Evolutionary conservation across 2,113 vertebrate genomes (phyloP).

Genomic region (Atherinomorus stipes): DNA sequence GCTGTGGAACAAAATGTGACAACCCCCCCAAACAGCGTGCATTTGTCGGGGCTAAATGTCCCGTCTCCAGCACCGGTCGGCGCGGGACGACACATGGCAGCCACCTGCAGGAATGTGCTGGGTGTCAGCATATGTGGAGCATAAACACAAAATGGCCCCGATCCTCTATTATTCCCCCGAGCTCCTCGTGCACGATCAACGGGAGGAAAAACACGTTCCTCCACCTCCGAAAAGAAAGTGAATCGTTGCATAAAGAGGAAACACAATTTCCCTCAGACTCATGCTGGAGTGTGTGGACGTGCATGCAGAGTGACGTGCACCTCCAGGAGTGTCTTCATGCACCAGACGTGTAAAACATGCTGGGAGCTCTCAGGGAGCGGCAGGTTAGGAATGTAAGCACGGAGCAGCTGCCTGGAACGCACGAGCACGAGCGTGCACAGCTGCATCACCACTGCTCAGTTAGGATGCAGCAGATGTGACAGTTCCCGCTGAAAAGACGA

Average conservation of each 20-base stretch:
- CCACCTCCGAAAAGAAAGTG: background rate
- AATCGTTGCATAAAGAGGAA: background rate
- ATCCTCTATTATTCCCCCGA: background rate
- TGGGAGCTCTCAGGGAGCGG: constrained; percentile 38
- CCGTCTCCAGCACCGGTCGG: background rate
- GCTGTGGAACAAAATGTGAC: constrained; percentile 1
- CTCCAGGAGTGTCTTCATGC: constrained; percentile 23
- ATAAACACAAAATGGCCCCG: constrained; percentile 27
- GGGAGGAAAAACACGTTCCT: constrained; percentile 13
- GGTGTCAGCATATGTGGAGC: constrained; percentile 21
- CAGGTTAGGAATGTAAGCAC: constrained; percentile 41
- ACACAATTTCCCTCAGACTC: background rate
- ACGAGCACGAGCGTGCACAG: background rate
- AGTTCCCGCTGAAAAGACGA: no score
- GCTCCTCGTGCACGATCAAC: background rate
- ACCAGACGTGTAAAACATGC: background rate
- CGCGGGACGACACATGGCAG: constrained; percentile 9
- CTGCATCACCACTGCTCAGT: no score
- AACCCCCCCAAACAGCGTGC: background rate
- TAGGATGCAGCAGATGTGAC: no score
- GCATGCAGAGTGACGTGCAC: background rate
- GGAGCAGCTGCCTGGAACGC: background rate
- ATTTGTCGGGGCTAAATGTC: background rate
- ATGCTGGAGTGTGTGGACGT: constrained; percentile 15
- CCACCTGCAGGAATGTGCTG: constrained; percentile 35